Conservation (phyloP, 2,888 invertebrate species). For the Papilio elwesi region DNA sequence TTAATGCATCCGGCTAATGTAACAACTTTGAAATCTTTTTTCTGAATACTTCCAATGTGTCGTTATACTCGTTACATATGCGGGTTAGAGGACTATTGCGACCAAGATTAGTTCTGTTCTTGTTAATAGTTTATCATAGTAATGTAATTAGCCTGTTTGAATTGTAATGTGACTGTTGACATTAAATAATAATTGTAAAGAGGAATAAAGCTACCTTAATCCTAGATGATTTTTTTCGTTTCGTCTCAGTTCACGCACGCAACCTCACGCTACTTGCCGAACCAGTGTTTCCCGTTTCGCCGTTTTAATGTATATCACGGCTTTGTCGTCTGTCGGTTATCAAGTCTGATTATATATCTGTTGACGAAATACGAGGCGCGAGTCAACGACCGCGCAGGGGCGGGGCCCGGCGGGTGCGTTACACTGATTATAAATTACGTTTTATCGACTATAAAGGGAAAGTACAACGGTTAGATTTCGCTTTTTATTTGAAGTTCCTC, state of each 20-base stretch:
- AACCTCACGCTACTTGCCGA: constrained; percentile 11
- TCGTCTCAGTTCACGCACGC: neutral
- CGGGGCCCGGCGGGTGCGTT: constrained; percentile 43
- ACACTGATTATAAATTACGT: constrained; percentile 32
- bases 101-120: too few species aligned
- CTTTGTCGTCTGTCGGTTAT: constrained; percentile 25
- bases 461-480: constrained; percentile 16
- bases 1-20: too few species aligned
- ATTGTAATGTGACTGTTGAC: too few species aligned
- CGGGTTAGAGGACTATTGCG: too few species aligned
- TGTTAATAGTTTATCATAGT: too few species aligned
- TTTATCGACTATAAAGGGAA: constrained; percentile 29
- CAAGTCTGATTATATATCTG: constrained; percentile 20
- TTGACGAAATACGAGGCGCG: constrained; percentile 34
- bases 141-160: too few species aligned
- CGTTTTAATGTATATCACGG: constrained; percentile 18
- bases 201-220: neutral
- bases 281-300: constrained; percentile 15
- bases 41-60: too few species aligned
- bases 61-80: too few species aligned
- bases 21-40: too few species aligned
- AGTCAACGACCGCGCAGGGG: constrained; percentile 55
- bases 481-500: neutral
- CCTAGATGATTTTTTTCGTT: constrained; percentile 8
- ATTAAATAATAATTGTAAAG: neutral